phyloP scores from a whole-genome alignment of 2,113 vertebrate genomes.

The Bostrychus sinensis region DNA sequence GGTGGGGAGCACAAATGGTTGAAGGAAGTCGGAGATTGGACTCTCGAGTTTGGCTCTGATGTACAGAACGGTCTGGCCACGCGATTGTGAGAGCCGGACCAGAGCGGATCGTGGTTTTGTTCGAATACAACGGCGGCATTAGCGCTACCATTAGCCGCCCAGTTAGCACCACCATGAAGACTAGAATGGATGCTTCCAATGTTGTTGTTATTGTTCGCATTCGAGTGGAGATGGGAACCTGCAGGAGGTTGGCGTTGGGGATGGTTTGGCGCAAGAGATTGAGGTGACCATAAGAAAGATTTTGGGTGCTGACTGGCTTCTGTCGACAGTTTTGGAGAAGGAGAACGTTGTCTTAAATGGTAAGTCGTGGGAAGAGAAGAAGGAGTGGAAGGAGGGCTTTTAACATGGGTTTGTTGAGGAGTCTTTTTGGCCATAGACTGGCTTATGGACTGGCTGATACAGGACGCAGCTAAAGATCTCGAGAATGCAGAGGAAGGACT shows the following conservation, averaged over 20 bases:
- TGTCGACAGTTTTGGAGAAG: constrained; percentile 61
- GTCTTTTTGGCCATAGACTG: constrained; percentile 81
- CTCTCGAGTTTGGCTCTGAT: constrained; percentile 82
- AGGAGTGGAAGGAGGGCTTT: constrained; percentile 11
- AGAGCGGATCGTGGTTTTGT: constrained; percentile 45
- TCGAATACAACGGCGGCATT: constrained; percentile 3
- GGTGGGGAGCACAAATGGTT: constrained; percentile 74
- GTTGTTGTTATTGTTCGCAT: constrained; percentile 69
- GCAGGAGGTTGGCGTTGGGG: constrained; percentile 31
- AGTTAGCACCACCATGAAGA: constrained; percentile 6
- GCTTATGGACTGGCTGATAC: constrained; percentile 86
- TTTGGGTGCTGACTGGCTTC: constrained; percentile 39
- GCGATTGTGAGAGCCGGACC: constrained; percentile 64
- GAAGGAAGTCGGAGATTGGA: constrained; percentile 74
- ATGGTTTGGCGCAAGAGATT: not conserved
- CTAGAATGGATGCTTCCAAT: not conserved
- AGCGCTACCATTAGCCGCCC: constrained; percentile 23
- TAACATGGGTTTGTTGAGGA: not conserved
- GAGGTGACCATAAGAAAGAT: constrained; percentile 45
- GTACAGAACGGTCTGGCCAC: constrained; percentile 76
- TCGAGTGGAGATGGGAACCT: constrained; percentile 28
- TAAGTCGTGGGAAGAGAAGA: constrained; percentile 14
- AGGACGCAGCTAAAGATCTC: constrained; percentile 84
- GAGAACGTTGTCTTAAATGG: constrained; percentile 33
- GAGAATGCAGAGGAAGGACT: constrained; percentile 76